Percentiles rank a stretch among this genome's conserved stretches.
Conservation (phyloP, 2,797 vertebrate species). For the Botia almorhae region DNA sequence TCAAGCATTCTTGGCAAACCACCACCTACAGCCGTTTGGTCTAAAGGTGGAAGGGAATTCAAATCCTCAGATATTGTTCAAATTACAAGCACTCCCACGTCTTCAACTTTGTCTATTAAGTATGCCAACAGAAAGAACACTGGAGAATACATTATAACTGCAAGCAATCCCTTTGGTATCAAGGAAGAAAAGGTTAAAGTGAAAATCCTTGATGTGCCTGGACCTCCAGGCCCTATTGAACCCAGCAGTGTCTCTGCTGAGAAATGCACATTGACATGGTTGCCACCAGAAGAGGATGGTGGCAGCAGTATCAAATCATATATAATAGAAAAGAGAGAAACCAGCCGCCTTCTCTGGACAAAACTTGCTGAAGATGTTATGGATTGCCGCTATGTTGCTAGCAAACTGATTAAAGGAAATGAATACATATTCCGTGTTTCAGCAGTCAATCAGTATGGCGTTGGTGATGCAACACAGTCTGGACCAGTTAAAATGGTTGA, state of each 20-base stretch:
- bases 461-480: slow-evolving; percentile 90
- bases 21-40: slow-evolving; percentile 92
- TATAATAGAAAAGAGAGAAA: slow-evolving; percentile 96
- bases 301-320: slow-evolving; percentile 93
- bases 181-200: slow-evolving; percentile 94
- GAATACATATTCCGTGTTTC: slow-evolving; percentile 97
- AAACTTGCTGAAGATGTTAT: slow-evolving; percentile 91
- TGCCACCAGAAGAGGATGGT: slow-evolving; percentile 95
- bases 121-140: slow-evolving; percentile 96
- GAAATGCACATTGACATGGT: slow-evolving; percentile 96
- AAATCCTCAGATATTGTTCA: slow-evolving; percentile 90
- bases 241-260: slow-evolving; percentile 93
- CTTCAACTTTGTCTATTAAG: slow-evolving; percentile 90
- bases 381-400: slow-evolving; percentile 88
- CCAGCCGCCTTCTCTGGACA: slow-evolving; percentile 97
- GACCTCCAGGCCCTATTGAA: slow-evolving; percentile 94
- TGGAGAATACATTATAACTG: slow-evolving; percentile 94
- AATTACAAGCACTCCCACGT: slow-evolving; percentile 88
- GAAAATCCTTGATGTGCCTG: slow-evolving; percentile 94
- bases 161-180: slow-evolving; percentile 96
- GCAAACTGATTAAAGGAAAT: slow-evolving; percentile 96
- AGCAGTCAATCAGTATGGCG: slow-evolving; percentile 94
- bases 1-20: slow-evolving; percentile 96
- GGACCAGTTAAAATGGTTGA: slow-evolving; percentile 96
- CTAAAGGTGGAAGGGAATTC: slow-evolving; percentile 93